Percentiles rank a stretch among this genome's conserved stretches.
Evolutionary conservation across 2,888 invertebrate genomes (phyloP).

Genomic region (Epirrhoe tristata): DNA sequence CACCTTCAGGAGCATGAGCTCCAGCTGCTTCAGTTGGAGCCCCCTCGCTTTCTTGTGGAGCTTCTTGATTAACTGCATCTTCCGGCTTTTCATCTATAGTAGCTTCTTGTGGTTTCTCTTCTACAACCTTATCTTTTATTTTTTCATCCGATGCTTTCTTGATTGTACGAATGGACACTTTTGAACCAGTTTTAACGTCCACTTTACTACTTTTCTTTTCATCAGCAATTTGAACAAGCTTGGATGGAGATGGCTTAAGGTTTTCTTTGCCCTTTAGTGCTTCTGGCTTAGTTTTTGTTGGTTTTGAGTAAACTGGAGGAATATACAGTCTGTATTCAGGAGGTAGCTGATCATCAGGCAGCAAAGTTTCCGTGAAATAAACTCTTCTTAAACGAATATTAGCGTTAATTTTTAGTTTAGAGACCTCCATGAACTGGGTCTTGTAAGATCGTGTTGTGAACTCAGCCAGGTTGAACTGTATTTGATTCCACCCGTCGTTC

Average conservation of each 20-base stretch:
- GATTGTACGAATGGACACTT: slow-evolving; percentile 1
- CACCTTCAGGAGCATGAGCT: background rate
- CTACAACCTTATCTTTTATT: slow-evolving; percentile 4
- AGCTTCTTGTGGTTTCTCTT: background rate
- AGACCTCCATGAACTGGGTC: slow-evolving; percentile 95
- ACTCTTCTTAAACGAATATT: slow-evolving; percentile 97
- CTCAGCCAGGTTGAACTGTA: slow-evolving; percentile 98
- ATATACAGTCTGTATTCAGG: slow-evolving; percentile 94
- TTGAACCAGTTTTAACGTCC: slow-evolving; percentile 26
- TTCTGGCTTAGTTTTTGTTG: background rate
- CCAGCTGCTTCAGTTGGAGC: slow-evolving; percentile 1
- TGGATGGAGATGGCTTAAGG: slow-evolving; percentile 22
- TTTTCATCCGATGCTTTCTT: slow-evolving; percentile 2
- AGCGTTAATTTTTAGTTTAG: slow-evolving; percentile 97
- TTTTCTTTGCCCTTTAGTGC: slow-evolving; percentile 43
- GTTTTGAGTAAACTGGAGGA: slow-evolving; percentile 73
- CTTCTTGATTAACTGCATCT: background rate
- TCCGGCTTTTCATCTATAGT: background rate
- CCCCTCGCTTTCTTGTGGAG: background rate
- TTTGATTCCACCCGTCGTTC: slow-evolving; percentile 94
- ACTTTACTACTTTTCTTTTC: slow-evolving; percentile 40
- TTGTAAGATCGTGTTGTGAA: slow-evolving; percentile 98
- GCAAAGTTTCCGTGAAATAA: slow-evolving; percentile 95
- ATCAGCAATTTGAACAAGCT: slow-evolving; percentile 6
- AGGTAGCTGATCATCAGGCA: slow-evolving; percentile 95